Conservation (phyloP, 2,113 vertebrate species). For the Tychaedon coryphoeus region DNA sequence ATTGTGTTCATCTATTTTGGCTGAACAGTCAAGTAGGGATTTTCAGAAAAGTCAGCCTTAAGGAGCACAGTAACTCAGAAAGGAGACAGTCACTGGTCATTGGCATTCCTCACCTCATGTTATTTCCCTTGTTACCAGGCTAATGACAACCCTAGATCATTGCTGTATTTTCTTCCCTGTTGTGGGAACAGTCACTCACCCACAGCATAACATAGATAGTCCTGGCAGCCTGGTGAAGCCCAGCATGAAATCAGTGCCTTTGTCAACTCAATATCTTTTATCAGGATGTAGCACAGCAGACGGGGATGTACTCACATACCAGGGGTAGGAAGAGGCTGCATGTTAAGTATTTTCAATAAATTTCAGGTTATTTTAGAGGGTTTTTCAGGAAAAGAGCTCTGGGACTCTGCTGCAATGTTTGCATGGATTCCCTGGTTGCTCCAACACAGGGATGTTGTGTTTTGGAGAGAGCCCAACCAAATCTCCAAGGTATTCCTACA, state of each 20-base stretch:
- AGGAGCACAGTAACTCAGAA: background rate
- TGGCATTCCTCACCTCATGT: background rate
- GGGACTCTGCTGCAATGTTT: background rate
- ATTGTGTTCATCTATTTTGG: background rate
- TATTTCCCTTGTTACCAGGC: background rate
- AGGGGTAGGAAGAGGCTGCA: background rate
- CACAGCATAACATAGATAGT: background rate
- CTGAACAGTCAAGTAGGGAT: background rate
- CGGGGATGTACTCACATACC: background rate
- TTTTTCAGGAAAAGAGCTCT: background rate
- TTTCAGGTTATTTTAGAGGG: background rate
- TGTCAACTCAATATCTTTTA: background rate
- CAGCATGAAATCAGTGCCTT: background rate
- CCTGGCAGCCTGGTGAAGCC: background rate
- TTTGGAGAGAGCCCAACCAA: slow-evolving; percentile 9
- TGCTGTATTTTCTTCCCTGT: background rate
- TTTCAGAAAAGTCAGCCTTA: background rate
- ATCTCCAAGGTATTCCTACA: background rate
- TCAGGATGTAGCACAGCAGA: background rate
- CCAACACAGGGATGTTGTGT: background rate
- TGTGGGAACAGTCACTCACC: background rate
- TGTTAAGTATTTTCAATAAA: background rate
- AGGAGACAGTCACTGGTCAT: background rate
- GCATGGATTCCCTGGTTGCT: background rate
- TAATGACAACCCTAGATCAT: background rate